phyloP scores from a whole-genome alignment of 2,113 vertebrate genomes.

The Cephalophus harveyi region DNA sequence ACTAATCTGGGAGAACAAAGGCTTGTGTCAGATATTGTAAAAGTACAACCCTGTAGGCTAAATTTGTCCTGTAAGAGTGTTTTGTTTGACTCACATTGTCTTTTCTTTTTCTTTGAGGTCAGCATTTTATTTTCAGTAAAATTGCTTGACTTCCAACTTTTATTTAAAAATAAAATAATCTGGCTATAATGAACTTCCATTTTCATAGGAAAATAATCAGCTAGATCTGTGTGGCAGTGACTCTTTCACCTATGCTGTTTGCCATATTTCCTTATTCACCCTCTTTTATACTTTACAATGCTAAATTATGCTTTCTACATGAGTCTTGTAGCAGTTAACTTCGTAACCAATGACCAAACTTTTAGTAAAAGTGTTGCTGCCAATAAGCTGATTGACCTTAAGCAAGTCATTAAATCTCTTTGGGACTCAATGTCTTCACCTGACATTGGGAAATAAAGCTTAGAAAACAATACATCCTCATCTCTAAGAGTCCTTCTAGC shows the following conservation, averaged over 20 bases:
- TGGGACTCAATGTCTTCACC: not conserved
- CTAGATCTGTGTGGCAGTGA: not conserved
- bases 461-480: not conserved
- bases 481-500: not conserved
- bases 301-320: not conserved
- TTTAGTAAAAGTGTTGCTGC: not conserved
- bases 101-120: not conserved
- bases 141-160: not conserved
- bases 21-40: not conserved
- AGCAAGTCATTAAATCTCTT: not conserved
- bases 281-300: not conserved
- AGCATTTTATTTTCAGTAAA: constrained; percentile 6
- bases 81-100: not conserved
- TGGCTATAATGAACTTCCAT: not conserved
- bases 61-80: not conserved
- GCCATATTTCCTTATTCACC: not conserved
- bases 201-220: not conserved
- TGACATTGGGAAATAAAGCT: not conserved
- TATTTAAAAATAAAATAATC: not conserved
- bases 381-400: not conserved
- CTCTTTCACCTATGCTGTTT: not conserved
- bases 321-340: not conserved
- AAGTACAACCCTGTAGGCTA: not conserved
- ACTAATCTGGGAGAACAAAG: not conserved
- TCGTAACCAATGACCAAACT: not conserved